Evolutionary conservation across 2,797 vertebrate species (phyloP), one percentile per base, ranked within the genome.

Genomic region (Geotrypetes seraphini): DNA sequence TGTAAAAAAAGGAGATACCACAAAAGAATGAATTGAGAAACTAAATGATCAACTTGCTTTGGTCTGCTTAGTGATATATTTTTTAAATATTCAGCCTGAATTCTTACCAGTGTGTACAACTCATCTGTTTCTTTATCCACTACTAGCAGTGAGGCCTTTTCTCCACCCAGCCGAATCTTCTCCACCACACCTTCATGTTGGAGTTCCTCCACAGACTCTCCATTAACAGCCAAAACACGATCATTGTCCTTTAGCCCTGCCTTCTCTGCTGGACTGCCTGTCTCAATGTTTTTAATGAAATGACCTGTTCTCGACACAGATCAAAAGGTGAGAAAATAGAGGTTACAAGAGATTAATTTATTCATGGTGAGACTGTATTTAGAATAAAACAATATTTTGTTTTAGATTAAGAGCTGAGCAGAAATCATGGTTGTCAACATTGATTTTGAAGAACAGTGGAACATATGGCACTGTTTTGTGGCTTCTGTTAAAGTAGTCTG

Each of bases 101-200:
- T 62, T 31, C 57, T 78, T 56, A 97, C 94, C 89, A 79, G 66
- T 41, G 71, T 79, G 8, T 86, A 99, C 41, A 97, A 75, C 28
- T 66, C 37, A 10, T 90, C 78, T 0, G 90, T 88, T 19, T 81
- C 75, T 39, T 79, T 73, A 63, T 96, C 89, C 26, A 89, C 78
- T 51, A 96, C 86, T 36, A 96, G 16, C 38, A 96, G 42, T 23
- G 67, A 82, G 47, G 73, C 85, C 33, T 67, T 78, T 16, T 64
- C 69, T 25, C 84, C 85, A 2, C 73, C 70, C 41, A 72, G 59
- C 19, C 36, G 69, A 50, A 98, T 89, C 64, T 51, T 75, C 10
- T 77, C 72, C 51, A 92, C 92, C 35, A 92, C 73, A 2, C 80
- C 41, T 4, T 91, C 78, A 4, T 98, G 92, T 20, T 64, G 70